A percentile compares a stretch with the other conserved stretches of the same genome.
These are phyloP conservation scores for Elysia crispata DNA, from an alignment of 2,888 invertebrate genomes.

Conservation along the genomic window DNA sequence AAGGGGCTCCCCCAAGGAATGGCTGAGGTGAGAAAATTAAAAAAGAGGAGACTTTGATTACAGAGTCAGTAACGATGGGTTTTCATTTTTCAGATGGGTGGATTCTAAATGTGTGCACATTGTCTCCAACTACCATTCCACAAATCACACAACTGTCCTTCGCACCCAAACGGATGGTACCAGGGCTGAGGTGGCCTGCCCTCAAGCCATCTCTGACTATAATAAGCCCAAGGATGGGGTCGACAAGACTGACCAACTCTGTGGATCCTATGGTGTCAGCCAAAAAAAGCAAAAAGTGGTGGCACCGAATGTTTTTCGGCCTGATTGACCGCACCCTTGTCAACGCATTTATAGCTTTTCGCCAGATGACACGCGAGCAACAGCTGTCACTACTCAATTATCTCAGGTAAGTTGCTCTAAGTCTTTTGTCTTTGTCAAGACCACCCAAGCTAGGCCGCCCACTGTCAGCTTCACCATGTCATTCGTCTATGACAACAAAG, in stretches of 20 bases:
- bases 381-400: too few species aligned
- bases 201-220: constrained; percentile 31
- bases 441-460: too few species aligned
- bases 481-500: too few species aligned
- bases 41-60: constrained; percentile 28
- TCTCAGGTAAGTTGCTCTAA: too few species aligned
- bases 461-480: too few species aligned
- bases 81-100: constrained; percentile 42
- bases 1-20: constrained; percentile 39
- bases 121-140: constrained; percentile 27
- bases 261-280: constrained; percentile 34
- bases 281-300: constrained; percentile 37
- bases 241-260: constrained; percentile 50
- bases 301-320: constrained; percentile 35
- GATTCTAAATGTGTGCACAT: constrained; percentile 43
- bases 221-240: constrained; percentile 47
- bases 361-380: too few species aligned
- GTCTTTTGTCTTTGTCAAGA: too few species aligned
- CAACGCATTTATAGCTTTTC: constrained; percentile 11
- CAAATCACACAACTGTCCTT: not conserved
- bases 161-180: constrained; percentile 37
- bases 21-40: constrained; percentile 20
- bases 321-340: constrained; percentile 23
- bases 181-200: constrained; percentile 37
- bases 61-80: constrained; percentile 32